Conservation (phyloP, 2,797 vertebrate genomes). For the Rousettus madagascariensis region DNA sequence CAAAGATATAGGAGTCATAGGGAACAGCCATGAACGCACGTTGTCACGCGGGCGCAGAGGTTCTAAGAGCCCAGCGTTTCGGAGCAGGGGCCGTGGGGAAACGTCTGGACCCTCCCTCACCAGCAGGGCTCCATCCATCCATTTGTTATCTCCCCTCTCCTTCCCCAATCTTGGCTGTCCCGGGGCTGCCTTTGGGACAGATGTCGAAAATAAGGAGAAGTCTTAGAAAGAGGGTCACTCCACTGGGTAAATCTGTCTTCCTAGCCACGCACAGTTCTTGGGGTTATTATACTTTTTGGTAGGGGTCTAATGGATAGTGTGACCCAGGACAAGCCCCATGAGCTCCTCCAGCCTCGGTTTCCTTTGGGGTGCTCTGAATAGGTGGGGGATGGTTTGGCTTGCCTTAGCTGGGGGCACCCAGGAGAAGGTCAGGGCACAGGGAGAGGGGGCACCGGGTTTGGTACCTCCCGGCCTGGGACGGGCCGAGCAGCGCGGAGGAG, state of each 20-base stretch:
- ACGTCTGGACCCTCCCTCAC: background rate
- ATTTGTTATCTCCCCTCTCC: background rate
- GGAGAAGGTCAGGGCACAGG: background rate
- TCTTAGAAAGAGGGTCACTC: background rate
- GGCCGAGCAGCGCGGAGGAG: background rate
- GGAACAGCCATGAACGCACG: background rate
- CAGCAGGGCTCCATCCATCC: background rate
- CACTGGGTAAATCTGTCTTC: background rate
- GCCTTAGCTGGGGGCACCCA: background rate
- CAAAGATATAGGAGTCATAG: background rate
- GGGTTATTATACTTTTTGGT: background rate
- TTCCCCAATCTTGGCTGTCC: background rate
- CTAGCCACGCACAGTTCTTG: background rate
- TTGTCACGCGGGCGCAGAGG: fast-evolving
- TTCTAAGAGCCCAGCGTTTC: background rate
- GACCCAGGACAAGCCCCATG: constrained; percentile 34
- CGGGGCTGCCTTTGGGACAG: background rate
- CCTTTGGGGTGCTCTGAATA: background rate
- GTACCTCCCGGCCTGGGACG: background rate
- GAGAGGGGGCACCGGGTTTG: background rate
- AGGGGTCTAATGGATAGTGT: background rate
- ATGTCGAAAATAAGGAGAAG: background rate
- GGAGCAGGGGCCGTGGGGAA: background rate
- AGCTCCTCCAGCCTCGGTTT: background rate
- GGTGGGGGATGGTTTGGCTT: background rate